Conservation (phyloP, 1,140 invertebrate genomes). For the Gonioctena quinquepunctata region DNA sequence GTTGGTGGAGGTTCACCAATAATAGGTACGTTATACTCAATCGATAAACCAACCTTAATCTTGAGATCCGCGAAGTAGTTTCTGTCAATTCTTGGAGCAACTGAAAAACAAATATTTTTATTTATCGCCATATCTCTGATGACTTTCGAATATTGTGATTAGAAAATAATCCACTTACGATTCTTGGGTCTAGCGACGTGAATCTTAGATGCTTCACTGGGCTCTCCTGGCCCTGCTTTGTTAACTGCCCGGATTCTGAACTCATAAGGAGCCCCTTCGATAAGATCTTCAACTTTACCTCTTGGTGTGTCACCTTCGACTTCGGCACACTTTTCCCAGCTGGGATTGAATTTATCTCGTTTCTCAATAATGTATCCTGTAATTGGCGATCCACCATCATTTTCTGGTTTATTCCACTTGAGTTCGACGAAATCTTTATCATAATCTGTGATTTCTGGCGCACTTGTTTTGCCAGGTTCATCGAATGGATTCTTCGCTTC, state of each 20-base stretch:
- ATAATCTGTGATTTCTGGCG: constrained; percentile 88
- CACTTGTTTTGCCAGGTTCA: constrained; percentile 79
- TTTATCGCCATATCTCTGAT: not conserved
- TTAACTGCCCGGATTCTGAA: constrained; percentile 94
- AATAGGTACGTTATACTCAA: constrained; percentile 93
- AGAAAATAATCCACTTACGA: constrained; percentile 59
- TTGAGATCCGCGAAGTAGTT: constrained; percentile 93
- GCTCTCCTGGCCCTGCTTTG: constrained; percentile 89
- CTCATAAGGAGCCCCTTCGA: constrained; percentile 90
- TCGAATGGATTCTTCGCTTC: constrained; percentile 98
- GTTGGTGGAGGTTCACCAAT: constrained; percentile 90
- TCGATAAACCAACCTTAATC: constrained; percentile 87
- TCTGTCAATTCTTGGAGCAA: constrained; percentile 89
- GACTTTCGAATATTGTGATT: not conserved
- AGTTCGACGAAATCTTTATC: constrained; percentile 93
- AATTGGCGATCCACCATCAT: constrained; percentile 87
- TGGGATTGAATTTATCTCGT: constrained; percentile 85
- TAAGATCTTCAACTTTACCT: constrained; percentile 83
- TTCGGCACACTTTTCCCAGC: constrained; percentile 87
- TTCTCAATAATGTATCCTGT: constrained; percentile 96
- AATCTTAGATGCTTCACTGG: constrained; percentile 85
- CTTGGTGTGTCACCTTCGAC: constrained; percentile 81
- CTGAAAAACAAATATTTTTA: constrained; percentile 61
- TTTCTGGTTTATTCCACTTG: constrained; percentile 86
- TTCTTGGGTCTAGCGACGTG: constrained; percentile 92